Base-by-base conservation (phyloP, 1,140 invertebrate species). In the Panonychus citri region DNA sequence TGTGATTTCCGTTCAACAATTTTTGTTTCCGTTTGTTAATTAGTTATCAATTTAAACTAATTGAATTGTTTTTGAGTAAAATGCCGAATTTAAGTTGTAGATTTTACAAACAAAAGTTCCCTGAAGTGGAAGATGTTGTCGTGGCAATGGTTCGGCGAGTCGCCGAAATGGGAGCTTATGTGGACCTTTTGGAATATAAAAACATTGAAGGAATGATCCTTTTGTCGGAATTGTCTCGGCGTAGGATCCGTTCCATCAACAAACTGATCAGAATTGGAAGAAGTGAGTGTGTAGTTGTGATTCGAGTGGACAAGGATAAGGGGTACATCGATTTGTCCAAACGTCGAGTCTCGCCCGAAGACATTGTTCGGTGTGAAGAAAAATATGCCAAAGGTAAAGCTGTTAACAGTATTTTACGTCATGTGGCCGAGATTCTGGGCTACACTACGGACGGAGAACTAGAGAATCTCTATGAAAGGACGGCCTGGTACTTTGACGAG, bases 241-340 rank as follows among this genome's bases (percentile, higher is more conserved):
- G 94, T 73, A 85, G 95, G 77, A 99, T 99, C 63, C 78, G 95
- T 60, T 98, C 94, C 42, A 97, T 99, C 62, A 99, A 98, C 72
- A 99, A 98, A 78, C 75, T 99, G 54, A 97, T 99, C 68, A 78
- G 93, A 62, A 90, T 99, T 49, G 95, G 94, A 34, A 85, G 96
- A 74, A 96, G 84, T 58, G 95, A 99, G 73, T 94, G 93, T 57
- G 94, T 98, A 34, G 91, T 98, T 51, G 95, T 99, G 39, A 98
- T 99, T 69, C 79, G 95, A 74, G 95, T 99, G 10, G 94, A 99
- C 67, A 94, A 95, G 77, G 90, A 97, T 64, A 98, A 98, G 79
- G 94, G 93, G 65, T 99, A 98, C 67, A 99, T 99, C 70, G 95
- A 99, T 80, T 77, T 99, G 60, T 97, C 93, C 56, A 99, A 99